phyloP scores from a whole-genome alignment of 2,888 invertebrate species.

The Limnephilus auricula region DNA sequence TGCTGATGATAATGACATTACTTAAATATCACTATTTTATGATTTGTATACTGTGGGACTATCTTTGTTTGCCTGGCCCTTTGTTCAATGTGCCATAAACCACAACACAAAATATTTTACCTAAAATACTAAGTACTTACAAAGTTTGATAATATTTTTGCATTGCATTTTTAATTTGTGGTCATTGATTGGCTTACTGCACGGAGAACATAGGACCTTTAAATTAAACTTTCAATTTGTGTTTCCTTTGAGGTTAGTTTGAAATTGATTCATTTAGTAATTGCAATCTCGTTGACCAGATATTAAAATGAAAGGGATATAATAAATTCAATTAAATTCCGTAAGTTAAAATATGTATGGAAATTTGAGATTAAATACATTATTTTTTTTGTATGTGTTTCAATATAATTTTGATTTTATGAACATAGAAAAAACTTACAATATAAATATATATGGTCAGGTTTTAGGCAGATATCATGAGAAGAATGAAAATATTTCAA shows the following conservation, averaged over 20 bases:
- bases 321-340: neutral
- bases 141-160: neutral
- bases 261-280: neutral
- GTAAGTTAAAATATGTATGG: neutral
- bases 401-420: neutral
- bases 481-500: neutral
- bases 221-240: neutral
- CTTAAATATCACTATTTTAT: constrained; percentile 2
- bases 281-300: neutral
- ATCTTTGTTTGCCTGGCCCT: neutral
- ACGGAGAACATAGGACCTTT: neutral
- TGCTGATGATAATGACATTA: neutral
- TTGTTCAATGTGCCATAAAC: neutral
- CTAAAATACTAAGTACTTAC: no score
- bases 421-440: neutral
- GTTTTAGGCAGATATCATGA: neutral
- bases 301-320: neutral
- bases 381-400: neutral
- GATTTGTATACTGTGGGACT: neutral
- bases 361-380: neutral
- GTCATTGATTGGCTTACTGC: neutral
- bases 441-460: neutral
- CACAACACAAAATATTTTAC: neutral
- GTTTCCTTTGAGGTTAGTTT: neutral
- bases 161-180: neutral